phyloP scores from a whole-genome alignment of 2,113 vertebrate genomes.

The Loxodonta africana region DNA sequence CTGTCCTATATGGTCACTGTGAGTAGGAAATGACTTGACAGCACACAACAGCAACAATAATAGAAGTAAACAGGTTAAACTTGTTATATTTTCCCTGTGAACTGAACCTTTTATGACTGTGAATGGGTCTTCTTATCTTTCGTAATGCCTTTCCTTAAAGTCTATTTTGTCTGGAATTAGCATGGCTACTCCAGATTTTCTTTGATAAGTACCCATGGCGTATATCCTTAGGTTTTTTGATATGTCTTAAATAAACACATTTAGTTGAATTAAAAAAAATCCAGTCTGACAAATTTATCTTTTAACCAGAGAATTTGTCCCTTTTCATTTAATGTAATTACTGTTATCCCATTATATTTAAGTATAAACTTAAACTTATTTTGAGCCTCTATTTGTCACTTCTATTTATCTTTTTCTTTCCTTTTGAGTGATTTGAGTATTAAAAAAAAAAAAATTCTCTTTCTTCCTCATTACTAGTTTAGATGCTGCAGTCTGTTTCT shows the following conservation, averaged over 20 bases:
- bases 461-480: neutral
- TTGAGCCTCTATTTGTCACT: neutral
- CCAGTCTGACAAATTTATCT: neutral
- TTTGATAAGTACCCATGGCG: neutral
- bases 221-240: neutral
- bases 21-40: neutral
- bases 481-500: too few species aligned
- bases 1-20: neutral
- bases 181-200: neutral
- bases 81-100: neutral
- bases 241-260: neutral
- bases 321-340: neutral
- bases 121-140: constrained; percentile 20
- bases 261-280: neutral
- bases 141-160: neutral
- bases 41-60: neutral
- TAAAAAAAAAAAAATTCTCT: neutral
- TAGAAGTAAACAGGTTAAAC: neutral
- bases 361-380: neutral
- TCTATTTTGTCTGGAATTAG: constrained; percentile 12
- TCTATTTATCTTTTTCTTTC: neutral
- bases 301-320: neutral
- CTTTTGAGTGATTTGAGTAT: neutral
- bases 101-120: neutral
- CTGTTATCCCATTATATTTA: neutral